Percentiles rank a stretch among this genome's conserved stretches.
phyloP scores from a whole-genome alignment of 2,888 invertebrate genomes.

The Malthinus flaveolus region DNA sequence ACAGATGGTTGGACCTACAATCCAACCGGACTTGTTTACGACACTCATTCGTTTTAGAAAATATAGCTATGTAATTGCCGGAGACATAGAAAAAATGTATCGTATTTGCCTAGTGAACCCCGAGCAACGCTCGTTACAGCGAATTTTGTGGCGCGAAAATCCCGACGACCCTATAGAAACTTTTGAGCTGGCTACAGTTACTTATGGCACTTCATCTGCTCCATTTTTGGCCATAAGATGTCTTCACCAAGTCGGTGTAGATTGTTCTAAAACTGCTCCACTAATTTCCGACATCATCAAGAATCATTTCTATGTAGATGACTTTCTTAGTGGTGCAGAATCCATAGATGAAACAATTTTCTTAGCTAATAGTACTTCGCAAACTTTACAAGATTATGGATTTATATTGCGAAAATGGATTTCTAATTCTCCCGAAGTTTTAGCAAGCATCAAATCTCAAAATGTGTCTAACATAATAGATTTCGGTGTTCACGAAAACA shows the following conservation, averaged over 20 bases:
- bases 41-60: constrained; percentile 16
- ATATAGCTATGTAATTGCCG: constrained; percentile 11
- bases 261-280: background rate
- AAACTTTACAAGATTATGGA: background rate
- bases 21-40: constrained; percentile 20
- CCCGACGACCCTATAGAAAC: background rate
- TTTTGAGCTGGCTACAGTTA: constrained; percentile 8
- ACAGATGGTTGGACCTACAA: constrained; percentile 35
- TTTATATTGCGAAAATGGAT: background rate
- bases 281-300: background rate
- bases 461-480: background rate
- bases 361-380: background rate
- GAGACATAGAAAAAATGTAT: constrained; percentile 25
- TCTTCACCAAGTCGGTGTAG: background rate
- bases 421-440: background rate
- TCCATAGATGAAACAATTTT: background rate
- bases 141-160: constrained; percentile 20
- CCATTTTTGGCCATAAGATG: constrained; percentile 10
- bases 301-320: constrained; percentile 7
- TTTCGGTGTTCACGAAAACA: background rate
- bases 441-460: background rate
- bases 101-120: constrained; percentile 12
- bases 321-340: background rate
- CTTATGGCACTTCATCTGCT: constrained; percentile 7
- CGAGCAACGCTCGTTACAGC: constrained; percentile 10